phyloP scores from a whole-genome alignment of 53 echinoderm and acorn worm species.

The Paracentrotus lividus region DNA sequence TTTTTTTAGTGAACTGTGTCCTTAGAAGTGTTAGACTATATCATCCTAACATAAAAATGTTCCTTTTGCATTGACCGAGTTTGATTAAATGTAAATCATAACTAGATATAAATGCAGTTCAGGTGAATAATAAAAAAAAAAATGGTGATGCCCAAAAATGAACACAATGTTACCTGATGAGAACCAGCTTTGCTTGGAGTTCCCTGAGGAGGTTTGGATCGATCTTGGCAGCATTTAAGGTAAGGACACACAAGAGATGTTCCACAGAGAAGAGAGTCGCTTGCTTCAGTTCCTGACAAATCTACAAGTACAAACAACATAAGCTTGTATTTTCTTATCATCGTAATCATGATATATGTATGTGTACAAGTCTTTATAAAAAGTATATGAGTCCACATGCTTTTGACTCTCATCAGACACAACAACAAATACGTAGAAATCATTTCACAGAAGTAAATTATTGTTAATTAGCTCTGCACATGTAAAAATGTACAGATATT shows the following conservation, averaged over 20 bases:
- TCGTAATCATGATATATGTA: neutral
- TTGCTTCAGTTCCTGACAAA: conserved; percentile 74
- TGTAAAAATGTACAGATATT: no score
- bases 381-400: no score
- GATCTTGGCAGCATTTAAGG: conserved; percentile 78
- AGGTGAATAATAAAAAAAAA: neutral
- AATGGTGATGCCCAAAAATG: neutral
- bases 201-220: conserved; percentile 78
- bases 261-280: conserved; percentile 85
- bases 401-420: no score
- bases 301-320: conserved; percentile 34
- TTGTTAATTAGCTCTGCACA: no score
- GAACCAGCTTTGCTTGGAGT: conserved; percentile 74
- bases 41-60: no score
- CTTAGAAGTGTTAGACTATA: no score
- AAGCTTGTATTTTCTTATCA: neutral
- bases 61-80: no score
- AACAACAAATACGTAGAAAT: no score
- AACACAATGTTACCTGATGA: conserved; percentile 73
- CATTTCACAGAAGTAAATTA: no score
- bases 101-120: neutral
- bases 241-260: conserved; percentile 79
- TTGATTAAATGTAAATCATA: neutral
- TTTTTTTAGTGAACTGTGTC: no score
- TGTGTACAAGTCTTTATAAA: no score